Base-by-base conservation (phyloP, 2,888 invertebrate genomes). In the Ypsolopha sequella region DNA sequence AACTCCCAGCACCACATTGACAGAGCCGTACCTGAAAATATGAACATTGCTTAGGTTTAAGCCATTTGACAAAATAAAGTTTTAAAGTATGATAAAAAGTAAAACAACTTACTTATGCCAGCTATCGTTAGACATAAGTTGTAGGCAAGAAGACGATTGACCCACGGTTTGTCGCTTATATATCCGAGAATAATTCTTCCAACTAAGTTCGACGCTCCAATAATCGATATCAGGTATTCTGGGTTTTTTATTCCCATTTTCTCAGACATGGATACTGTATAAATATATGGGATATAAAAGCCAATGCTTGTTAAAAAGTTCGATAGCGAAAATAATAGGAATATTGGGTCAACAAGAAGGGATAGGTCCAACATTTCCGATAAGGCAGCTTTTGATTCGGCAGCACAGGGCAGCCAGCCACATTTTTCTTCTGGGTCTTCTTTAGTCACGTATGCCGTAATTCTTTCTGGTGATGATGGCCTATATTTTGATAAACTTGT, bases 261-360 rank as follows among this genome's bases (percentile, higher is more conserved):
- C 54, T 91, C 87, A 9, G 94, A 93, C 81, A 92, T 90, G 48
- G 93, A 90, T 61, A 93, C 92, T 54, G 94, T 89, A 69, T 95
- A 97, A 51, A 97, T 92, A 70, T 96, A 97, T 38, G 98, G 98
- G 67, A 97, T 91, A 75, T 97, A 96, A 87, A 96, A 97, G 55
- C 97, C 97, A 68, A 98, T 92, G 70, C 96, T 97, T 44, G 97
- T 97, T 69, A 95, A 92, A 74, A 99, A 96, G 80, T 99, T 99
- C 41, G 98, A 98, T 51, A 96, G 63, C 10, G 93, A 91, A 76
- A 98, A 99, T 55, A 98, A 81, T 57, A 98, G 87, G 75, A 98
- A 99, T 57, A 97, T 88, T 35, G 92, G 90, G 76, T 97, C 95
- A 61, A 91, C 90, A 53, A 99, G 88, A 48, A 99, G 87, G 0